Base-by-base conservation (phyloP, 1,140 invertebrate species). In the Eriocheir sinensis region DNA sequence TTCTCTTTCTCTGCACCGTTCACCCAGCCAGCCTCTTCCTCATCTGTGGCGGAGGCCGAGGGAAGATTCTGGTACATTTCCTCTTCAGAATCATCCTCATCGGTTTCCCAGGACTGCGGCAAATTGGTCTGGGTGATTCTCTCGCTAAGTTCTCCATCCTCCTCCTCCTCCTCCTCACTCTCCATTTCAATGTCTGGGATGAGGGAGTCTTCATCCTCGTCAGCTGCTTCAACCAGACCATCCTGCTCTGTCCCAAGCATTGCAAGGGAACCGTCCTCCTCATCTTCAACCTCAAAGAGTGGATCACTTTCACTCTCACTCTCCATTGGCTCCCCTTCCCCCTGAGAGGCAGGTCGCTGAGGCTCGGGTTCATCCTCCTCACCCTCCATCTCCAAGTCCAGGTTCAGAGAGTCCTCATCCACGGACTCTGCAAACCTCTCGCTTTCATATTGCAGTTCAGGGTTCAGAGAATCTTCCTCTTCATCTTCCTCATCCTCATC, bases 281-380 rank as follows among this genome's bases (percentile, higher is more conserved):
- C 83, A 3, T 40, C 83, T 86, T 86, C 83, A 86, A 3, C n/a
- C 34, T 36, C 40, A 86, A 12, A 21, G 9, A 86, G 34, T 21
- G 21, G 38, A 41, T 86, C 83, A 86, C 83, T 86, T 9, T 81
- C 80, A 86, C 83, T 86, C 34, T 86, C 83, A 86, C 83, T 86
- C 15, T 86, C 83, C 83, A 40, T 17, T 8, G 1, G 21, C 60
- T 72, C 60, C 0, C 60, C 27, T 34, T 90, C 89, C 9, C 40
- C 32, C 36, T 9, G 32, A 12, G 53, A 72, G 32, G 36, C 27
- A 4, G 32, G 48, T 72, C 21, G 53, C n/a, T 32, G 17, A n/a
- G 44, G 60, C 8, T 90, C 89, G 38, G 48, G 27, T 2, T 90
- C 48, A 30, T 53, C 34, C 12, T 60, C 9, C 40, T 30, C 41